These are phyloP conservation scores for Taeniopygia guttata DNA, from an alignment of 2,797 vertebrate species.

Conservation along the genomic window DNA sequence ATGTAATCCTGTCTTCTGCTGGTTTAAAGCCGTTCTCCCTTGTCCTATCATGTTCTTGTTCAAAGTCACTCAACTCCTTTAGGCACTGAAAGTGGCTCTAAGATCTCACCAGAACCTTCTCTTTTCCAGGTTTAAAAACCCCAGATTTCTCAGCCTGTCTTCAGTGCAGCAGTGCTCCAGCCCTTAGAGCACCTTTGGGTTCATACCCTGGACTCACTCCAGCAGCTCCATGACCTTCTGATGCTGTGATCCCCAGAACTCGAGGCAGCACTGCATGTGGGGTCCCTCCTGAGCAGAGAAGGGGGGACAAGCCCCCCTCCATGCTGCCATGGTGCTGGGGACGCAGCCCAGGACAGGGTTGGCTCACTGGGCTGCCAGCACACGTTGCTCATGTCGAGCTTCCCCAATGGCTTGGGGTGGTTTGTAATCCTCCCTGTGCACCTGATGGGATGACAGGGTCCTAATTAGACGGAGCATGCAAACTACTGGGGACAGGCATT, in stretches of 20 bases:
- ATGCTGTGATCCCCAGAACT: background rate
- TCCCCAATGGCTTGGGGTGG: background rate
- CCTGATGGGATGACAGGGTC: background rate
- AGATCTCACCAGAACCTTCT: background rate
- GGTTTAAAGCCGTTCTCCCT: background rate
- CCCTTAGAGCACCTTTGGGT: background rate
- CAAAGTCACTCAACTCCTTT: background rate
- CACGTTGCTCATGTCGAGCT: background rate
- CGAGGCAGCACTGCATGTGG: background rate
- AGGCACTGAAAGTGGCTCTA: background rate
- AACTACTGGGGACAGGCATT: background rate
- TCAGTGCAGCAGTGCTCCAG: background rate
- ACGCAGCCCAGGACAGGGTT: background rate
- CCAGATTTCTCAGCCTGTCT: background rate
- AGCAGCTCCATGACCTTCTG: background rate
- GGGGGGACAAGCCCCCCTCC: fast-evolving
- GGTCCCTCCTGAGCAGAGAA: background rate
- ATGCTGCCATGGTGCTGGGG: background rate
- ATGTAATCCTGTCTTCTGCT: background rate
- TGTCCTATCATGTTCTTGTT: background rate
- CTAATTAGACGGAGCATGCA: background rate
- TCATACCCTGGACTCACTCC: background rate
- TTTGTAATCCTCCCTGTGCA: background rate
- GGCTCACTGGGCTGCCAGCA: background rate
- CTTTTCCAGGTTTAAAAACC: background rate